Percentiles rank a stretch among this genome's conserved stretches.
These are phyloP conservation scores for Mycalesis mineus DNA, from an alignment of 2,888 invertebrate species.

Conservation along the genomic window DNA sequence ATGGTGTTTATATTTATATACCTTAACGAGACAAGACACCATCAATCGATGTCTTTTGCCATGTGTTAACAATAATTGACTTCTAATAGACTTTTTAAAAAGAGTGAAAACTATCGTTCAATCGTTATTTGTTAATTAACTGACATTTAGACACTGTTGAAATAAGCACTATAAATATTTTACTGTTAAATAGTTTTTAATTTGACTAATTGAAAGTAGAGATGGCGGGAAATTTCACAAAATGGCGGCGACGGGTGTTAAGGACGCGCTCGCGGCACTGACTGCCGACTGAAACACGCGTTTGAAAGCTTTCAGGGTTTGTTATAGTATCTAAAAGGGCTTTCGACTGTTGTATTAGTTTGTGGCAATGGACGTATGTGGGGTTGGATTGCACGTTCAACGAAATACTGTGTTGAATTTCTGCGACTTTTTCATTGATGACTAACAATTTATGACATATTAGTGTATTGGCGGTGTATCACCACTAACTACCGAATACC, in stretches of 20 bases:
- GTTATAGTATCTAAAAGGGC: constrained; percentile 10
- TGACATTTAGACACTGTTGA: background rate
- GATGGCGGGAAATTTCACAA: constrained; percentile 53
- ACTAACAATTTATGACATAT: no score
- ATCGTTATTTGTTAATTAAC: background rate
- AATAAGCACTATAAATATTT: background rate
- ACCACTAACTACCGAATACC: background rate
- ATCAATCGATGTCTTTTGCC: constrained; percentile 12
- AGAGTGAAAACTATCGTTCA: background rate
- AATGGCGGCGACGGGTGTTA: constrained; percentile 48
- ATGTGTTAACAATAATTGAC: background rate
- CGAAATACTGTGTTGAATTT: background rate
- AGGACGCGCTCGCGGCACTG: constrained; percentile 46
- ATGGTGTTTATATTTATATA: background rate
- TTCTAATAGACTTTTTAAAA: background rate
- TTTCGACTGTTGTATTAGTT: constrained; percentile 16
- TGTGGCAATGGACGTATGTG: constrained; percentile 2
- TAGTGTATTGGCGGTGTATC: no score
- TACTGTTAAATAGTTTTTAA: background rate
- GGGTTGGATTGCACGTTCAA: background rate
- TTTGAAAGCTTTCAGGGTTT: constrained; percentile 22
- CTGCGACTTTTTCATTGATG: no score
- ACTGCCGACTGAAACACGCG: constrained; percentile 48
- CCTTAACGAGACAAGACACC: constrained; percentile 5
- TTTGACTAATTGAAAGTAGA: constrained; percentile 14